A percentile compares a stretch with the other conserved stretches of the same genome.
Conservation (phyloP, 2,113 vertebrate genomes). For the Oryzias melastigma region DNA sequence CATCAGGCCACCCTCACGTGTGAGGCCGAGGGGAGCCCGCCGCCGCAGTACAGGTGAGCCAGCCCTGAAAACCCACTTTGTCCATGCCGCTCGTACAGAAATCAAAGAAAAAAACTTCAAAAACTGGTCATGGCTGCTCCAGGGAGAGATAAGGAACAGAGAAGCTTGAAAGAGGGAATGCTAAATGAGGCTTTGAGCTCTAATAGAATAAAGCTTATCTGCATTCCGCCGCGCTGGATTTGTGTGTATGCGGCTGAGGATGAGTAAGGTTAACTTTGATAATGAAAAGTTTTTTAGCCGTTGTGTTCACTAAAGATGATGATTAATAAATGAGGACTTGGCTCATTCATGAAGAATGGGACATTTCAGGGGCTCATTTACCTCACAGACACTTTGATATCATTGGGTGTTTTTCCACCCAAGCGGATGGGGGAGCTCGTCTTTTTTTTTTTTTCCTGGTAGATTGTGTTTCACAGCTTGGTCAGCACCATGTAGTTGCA, state of each 20-base stretch:
- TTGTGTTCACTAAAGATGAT: constrained; percentile 35
- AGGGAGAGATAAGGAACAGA: constrained; percentile 34
- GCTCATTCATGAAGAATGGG: constrained; percentile 56
- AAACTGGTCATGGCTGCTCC: constrained; percentile 30
- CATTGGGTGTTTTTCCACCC: constrained; percentile 32
- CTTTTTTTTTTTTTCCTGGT: constrained; percentile 52
- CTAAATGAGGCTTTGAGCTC: constrained; percentile 53
- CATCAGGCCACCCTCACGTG: constrained; percentile 73
- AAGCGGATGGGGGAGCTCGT: constrained; percentile 29
- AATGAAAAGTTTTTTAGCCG: constrained; percentile 53
- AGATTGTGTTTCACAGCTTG: constrained; percentile 77
- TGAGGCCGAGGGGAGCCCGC: constrained; percentile 71
- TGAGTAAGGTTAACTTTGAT: constrained; percentile 55
- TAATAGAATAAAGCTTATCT: constrained; percentile 48
- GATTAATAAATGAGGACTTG: constrained; percentile 43
- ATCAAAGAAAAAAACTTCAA: constrained; percentile 46
- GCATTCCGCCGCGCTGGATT: constrained; percentile 36
- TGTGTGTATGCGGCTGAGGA: constrained; percentile 45
- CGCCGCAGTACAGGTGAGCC: constrained; percentile 75
- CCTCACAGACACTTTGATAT: constrained; percentile 69
- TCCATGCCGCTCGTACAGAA: constrained; percentile 30
- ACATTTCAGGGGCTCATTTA: constrained; percentile 68
- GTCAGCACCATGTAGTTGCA: constrained; percentile 77
- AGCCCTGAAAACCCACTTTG: constrained; percentile 44
- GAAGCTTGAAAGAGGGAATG: constrained; percentile 42